Conservation (phyloP, 2,113 vertebrate genomes). For the Centropus bengalensis region DNA sequence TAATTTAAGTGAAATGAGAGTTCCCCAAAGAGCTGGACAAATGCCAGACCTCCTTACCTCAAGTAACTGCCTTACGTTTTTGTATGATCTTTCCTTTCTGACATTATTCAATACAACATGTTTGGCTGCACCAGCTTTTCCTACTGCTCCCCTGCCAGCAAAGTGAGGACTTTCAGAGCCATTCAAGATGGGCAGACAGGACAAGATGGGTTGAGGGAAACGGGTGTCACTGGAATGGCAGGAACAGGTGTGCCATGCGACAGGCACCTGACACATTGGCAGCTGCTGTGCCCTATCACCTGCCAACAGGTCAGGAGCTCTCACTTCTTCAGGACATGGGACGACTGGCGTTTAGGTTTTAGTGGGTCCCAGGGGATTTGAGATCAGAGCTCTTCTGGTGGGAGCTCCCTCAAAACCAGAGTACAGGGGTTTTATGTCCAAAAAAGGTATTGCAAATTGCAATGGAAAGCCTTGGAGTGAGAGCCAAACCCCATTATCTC, state of each 20-base stretch:
- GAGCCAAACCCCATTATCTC: not conserved
- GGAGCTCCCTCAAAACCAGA: not conserved
- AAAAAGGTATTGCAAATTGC: not conserved
- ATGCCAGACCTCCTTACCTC: not conserved
- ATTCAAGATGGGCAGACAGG: not conserved
- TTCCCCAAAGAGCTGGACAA: not conserved
- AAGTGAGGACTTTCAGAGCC: not conserved
- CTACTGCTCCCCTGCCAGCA: not conserved
- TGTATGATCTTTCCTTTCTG: not conserved
- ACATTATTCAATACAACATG: not conserved
- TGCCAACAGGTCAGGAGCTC: fast-evolving
- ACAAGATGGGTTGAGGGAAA: not conserved
- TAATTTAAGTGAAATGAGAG: constrained; percentile 20
- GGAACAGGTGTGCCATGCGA: not conserved
- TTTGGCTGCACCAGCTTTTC: not conserved
- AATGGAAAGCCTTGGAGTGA: not conserved
- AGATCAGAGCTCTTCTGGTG: not conserved
- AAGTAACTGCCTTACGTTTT: not conserved
- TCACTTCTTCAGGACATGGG: not conserved
- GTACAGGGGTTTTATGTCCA: not conserved
- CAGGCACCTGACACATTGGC: fast-evolving
- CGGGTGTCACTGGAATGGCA: not conserved
- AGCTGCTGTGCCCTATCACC: not conserved
- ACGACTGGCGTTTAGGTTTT: not conserved
- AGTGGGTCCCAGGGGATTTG: not conserved